Evolutionary conservation across 2,113 vertebrate species (phyloP), one percentile per base, ranked within the genome.

Genomic region (Calidris pygmaea): DNA sequence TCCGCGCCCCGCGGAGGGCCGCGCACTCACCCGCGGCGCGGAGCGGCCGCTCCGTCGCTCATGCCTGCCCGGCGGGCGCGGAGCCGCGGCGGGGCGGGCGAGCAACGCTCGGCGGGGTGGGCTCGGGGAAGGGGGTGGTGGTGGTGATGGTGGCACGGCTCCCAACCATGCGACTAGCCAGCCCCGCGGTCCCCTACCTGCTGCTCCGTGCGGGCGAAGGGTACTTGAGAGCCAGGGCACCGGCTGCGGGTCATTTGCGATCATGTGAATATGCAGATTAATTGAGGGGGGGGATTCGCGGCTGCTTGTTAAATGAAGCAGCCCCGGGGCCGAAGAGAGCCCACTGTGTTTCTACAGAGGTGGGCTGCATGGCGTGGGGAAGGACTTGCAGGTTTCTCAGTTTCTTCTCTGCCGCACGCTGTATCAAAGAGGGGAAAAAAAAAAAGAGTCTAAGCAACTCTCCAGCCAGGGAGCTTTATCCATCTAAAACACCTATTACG

Each of bases 21-120:
- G 56, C 84, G 80, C 84, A 98, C 98, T 98, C 96, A 98, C 98
- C 98, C 97, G 96, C 98, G 96, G 94, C 94, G 68, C 85, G 94
- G 87, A 9, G 95, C 90, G 48, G 95, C 96, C 53, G 96, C 90
- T 96, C 97, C 89, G 87, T 95, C 97, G 96, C 97, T 98, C 98
- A 98, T 98, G 93, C 97, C 98, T 97, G 91, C 96, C 91, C 93
- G 92, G 95, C 83, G 79, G 84, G 96, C 95, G 94, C 96, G 96
- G 95, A 30, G 55, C 17, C 10, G 87, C 60, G 56, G 89, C 63
- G 80, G 93, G 34, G 93, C 95, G 85, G 58, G 52, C 7, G 65
- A 48, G 84, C 56, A n/a, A 62, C 62, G 43, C 34, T 17, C 35
- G 66, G 37, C 22, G 81, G 59, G 67, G 80, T 85, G 95, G 55